phyloP scores from a whole-genome alignment of 64 coral and sea anemone genomes.

The Stichodactyla mertensii region DNA sequence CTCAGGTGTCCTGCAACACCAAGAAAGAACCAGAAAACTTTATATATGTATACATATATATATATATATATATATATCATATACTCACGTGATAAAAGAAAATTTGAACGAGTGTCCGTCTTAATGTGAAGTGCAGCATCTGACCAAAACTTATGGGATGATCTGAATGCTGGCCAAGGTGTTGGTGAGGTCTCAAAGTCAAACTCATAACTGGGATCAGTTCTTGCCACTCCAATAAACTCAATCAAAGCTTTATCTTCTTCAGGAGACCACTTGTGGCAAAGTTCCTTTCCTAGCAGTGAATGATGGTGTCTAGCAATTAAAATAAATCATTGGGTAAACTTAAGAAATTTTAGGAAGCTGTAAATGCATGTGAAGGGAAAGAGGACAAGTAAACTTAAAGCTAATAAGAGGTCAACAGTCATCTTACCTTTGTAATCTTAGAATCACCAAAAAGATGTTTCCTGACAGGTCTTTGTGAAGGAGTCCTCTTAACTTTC shows the following conservation, averaged over 20 bases:
- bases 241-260: conserved; percentile 44
- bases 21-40: too few relatives aligned
- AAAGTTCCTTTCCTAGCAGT: conserved; percentile 1
- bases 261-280: conserved; percentile 15
- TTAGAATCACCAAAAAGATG: neutral
- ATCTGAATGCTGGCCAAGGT: conserved; percentile 26
- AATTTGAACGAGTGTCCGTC: conserved; percentile 29
- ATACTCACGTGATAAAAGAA: conserved; percentile 37
- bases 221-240: conserved; percentile 38
- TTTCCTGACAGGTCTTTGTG: neutral
- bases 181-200: neutral
- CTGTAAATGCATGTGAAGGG: too few relatives aligned
- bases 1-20: too few relatives aligned
- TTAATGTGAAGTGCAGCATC: conserved; percentile 41
- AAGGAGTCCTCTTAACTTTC: neutral
- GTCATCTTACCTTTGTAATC: conserved; percentile 19
- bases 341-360: neutral
- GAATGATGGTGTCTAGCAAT: conserved; percentile 10
- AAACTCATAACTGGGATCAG: conserved; percentile 20
- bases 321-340: neutral
- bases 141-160: conserved; percentile 27
- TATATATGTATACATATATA: too few relatives aligned
- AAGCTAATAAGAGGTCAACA: neutral
- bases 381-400: too few relatives aligned
- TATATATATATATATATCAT: too few relatives aligned